Percentiles rank a stretch among this genome's conserved stretches.
These are phyloP conservation scores for Rhabdophis nuchalis DNA, from an alignment of 2,797 vertebrate species.

Conservation along the genomic window DNA sequence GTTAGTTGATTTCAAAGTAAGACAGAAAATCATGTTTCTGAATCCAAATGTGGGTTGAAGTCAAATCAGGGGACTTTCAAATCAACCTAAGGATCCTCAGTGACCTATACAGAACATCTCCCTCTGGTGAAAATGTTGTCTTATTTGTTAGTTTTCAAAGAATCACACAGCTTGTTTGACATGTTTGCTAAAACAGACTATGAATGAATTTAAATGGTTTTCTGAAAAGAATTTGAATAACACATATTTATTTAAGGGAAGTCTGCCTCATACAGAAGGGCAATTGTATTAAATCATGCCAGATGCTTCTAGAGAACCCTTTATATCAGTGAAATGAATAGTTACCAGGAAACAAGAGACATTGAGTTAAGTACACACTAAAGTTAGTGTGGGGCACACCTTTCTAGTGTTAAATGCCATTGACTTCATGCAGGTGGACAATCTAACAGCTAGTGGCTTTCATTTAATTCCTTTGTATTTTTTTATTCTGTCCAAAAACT, in stretches of 20 bases:
- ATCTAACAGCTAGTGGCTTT: conserved; percentile 16
- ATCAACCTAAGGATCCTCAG: neutral
- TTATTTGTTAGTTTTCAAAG: neutral
- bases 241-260: neutral
- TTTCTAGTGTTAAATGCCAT: neutral
- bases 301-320: neutral
- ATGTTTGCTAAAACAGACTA: neutral
- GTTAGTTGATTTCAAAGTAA: neutral
- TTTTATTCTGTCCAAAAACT: conserved; percentile 2
- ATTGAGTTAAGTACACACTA: neutral
- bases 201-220: neutral
- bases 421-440: neutral
- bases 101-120: neutral
- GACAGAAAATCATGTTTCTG: neutral
- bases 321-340: neutral
- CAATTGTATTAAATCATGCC: neutral
- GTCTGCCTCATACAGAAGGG: neutral
- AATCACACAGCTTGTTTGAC: neutral
- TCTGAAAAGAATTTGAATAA: neutral
- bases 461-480: conserved; percentile 11
- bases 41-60: neutral
- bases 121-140: neutral
- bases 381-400: neutral
- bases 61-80: neutral
- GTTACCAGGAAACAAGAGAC: neutral